Evolutionary conservation across 2,113 vertebrate genomes (phyloP).

Genomic region (Passerina amoena): DNA sequence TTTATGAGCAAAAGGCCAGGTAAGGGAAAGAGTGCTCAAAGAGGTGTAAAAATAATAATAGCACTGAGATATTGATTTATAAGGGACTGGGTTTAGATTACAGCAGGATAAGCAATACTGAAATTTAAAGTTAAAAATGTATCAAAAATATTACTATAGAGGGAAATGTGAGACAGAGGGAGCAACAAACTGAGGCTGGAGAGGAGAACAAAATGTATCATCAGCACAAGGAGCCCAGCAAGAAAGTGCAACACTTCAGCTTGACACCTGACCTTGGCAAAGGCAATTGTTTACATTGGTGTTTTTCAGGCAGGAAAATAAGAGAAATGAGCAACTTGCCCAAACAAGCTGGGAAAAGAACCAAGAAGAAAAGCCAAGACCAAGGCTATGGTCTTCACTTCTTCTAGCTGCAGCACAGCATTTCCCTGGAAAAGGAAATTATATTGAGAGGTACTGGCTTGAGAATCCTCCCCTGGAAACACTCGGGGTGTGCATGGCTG

Average conservation of each 20-base stretch:
- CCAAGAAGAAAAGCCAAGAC: not conserved
- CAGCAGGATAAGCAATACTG: not conserved
- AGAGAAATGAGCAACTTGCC: not conserved
- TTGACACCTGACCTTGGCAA: not conserved
- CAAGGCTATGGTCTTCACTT: not conserved
- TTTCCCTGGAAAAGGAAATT: not conserved
- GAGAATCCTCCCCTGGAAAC: not conserved
- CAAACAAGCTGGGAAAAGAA: not conserved
- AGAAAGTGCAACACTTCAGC: not conserved
- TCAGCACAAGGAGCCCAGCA: not conserved
- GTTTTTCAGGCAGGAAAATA: not conserved
- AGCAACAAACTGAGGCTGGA: not conserved
- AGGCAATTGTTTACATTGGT: not conserved
- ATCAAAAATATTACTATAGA: not conserved
- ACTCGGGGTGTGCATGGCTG: not conserved
- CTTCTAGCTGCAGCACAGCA: not conserved
- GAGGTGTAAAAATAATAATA: slow-evolving; percentile 37
- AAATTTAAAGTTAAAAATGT: not conserved
- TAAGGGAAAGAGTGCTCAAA: not conserved
- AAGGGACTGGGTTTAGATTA: slow-evolving; percentile 13
- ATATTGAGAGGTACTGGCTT: not conserved
- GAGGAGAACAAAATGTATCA: not conserved
- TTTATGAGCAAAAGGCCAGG: not conserved
- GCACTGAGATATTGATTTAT: slow-evolving; percentile 15
- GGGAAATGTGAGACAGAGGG: not conserved